A percentile compares a stretch with the other conserved stretches of the same genome.
phyloP scores from a whole-genome alignment of 2,888 invertebrate species.

The Diplolepis rosae region DNA sequence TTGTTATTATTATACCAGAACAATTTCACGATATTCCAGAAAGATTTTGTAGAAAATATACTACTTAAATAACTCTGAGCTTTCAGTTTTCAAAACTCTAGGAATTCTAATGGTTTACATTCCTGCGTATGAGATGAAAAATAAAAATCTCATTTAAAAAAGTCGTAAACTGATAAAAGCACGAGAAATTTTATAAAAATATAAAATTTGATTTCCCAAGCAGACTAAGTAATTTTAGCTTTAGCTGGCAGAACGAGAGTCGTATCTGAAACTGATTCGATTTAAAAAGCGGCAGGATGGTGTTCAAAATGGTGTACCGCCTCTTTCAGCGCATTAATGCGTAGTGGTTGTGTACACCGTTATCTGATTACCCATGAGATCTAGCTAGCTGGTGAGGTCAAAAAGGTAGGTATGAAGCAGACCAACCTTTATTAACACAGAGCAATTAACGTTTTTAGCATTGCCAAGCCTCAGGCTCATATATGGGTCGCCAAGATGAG shows the following conservation, averaged over 20 bases:
- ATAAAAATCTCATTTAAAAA: no score
- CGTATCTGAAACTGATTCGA: slow-evolving; percentile 9
- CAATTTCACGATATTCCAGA: no score
- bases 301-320: slow-evolving; percentile 29
- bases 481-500: slow-evolving; percentile 46
- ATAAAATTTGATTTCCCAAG: no score
- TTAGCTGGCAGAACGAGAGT: neutral
- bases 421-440: slow-evolving; percentile 43
- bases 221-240: neutral
- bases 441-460: slow-evolving; percentile 52
- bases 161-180: no score
- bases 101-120: no score
- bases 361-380: slow-evolving; percentile 52
- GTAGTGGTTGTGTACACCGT: slow-evolving; percentile 28
- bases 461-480: slow-evolving; percentile 30
- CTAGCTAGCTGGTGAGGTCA: slow-evolving; percentile 33
- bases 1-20: no score
- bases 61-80: no score
- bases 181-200: no score
- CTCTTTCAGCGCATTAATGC: slow-evolving; percentile 47
- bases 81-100: no score
- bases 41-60: no score
- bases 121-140: no score
- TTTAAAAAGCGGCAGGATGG: slow-evolving; percentile 27
- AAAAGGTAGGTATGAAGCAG: slow-evolving; percentile 27